Conservation (phyloP, 2,797 vertebrate species). For the Xenopus petersii region DNA sequence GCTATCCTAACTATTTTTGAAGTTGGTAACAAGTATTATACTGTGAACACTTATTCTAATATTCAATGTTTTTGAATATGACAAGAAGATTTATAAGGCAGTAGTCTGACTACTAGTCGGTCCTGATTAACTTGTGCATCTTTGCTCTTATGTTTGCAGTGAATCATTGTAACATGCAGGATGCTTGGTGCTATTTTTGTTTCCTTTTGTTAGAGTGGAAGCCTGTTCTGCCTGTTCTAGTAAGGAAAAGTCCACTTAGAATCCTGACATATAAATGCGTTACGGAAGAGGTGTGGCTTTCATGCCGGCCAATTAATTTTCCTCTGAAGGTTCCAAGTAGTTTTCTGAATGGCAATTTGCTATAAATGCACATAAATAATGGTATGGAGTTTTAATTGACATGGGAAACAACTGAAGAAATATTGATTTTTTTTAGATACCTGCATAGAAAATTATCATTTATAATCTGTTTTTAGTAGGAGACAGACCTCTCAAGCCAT, state of each 20-base stretch:
- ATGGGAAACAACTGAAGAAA: conserved; percentile 54
- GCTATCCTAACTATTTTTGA: no score
- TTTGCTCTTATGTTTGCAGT: conserved; percentile 2
- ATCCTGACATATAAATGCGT: conserved; percentile 62
- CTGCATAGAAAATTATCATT: no score
- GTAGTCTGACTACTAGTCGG: no score
- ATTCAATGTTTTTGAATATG: background rate
- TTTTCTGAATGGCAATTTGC: conserved; percentile 54
- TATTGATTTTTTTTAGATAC: background rate
- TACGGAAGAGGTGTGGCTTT: conserved; percentile 60
- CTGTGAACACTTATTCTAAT: no score
- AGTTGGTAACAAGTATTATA: no score
- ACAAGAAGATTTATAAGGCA: background rate
- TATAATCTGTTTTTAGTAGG: no score
- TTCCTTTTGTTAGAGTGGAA: conserved; percentile 50
- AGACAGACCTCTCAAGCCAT: background rate
- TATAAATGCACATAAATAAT: conserved; percentile 31
- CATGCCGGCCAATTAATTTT: conserved; percentile 44
- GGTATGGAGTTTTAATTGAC: conserved; percentile 30
- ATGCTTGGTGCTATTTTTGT: conserved; percentile 46
- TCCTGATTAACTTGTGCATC: background rate
- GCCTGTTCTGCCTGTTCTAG: conserved; percentile 47
- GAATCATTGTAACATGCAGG: conserved; percentile 52
- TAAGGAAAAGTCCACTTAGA: conserved; percentile 63
- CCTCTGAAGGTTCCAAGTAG: conserved; percentile 54